Evolutionary conservation across 2,113 vertebrate species (phyloP).

Genomic region (Percina caprodes): DNA sequence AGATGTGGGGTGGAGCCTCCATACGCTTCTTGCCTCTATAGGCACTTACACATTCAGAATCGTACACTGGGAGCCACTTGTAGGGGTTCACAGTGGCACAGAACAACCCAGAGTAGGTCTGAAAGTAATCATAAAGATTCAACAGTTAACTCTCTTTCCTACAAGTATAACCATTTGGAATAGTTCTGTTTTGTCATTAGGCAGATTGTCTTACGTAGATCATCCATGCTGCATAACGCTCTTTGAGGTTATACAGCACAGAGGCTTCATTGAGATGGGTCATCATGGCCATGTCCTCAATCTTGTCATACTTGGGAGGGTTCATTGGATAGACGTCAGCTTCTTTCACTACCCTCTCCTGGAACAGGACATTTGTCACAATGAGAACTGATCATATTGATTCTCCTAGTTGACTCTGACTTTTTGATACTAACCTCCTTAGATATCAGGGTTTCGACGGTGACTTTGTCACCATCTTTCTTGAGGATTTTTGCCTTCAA

Average conservation of each 20-base stretch:
- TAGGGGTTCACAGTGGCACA: slow-evolving; percentile 77
- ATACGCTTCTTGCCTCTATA: slow-evolving; percentile 80
- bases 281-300: slow-evolving; percentile 87
- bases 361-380: too few species aligned
- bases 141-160: too few species aligned
- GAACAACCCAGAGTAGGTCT: slow-evolving; percentile 71
- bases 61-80: slow-evolving; percentile 78
- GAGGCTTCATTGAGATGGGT: slow-evolving; percentile 86
- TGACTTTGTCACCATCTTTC: too few species aligned
- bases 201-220: slow-evolving; percentile 64
- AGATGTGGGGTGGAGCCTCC: neutral
- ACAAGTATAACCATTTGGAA: too few species aligned
- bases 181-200: too few species aligned
- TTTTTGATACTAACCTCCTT: too few species aligned
- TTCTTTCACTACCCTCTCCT: too few species aligned
- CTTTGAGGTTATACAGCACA: slow-evolving; percentile 94
- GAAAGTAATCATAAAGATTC: neutral
- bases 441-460: too few species aligned
- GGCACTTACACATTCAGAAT: slow-evolving; percentile 63
- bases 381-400: too few species aligned
- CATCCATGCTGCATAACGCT: slow-evolving; percentile 93
- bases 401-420: too few species aligned
- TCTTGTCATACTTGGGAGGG: slow-evolving; percentile 84
- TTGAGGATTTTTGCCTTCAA: too few species aligned
- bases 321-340: slow-evolving; percentile 68